phyloP scores from a whole-genome alignment of 2,113 vertebrate genomes.

The Ceyx melanurus region DNA sequence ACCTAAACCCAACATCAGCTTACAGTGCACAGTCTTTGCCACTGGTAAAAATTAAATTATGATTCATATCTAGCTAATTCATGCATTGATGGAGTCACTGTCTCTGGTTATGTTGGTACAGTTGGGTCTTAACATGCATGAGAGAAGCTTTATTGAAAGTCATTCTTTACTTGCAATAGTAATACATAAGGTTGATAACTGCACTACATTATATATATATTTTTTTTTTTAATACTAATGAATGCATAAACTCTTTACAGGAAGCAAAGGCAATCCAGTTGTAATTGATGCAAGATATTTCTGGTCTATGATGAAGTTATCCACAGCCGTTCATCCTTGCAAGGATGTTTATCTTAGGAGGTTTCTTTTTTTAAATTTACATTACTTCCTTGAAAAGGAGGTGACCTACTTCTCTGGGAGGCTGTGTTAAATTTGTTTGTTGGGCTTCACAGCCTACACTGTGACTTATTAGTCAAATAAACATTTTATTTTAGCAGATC shows the following conservation, averaged over 20 bases:
- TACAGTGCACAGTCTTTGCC: not conserved
- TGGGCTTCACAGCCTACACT: not conserved
- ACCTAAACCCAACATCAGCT: not conserved
- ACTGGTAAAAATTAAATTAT: not conserved
- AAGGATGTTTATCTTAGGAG: not conserved
- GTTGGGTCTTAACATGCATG: not conserved
- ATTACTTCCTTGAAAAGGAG: not conserved
- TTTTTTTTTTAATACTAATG: not conserved
- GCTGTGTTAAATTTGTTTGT: slow-evolving; percentile 24
- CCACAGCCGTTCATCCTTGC: not conserved
- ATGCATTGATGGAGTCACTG: not conserved
- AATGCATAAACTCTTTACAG: not conserved
- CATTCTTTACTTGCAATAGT: not conserved
- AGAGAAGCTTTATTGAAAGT: not conserved
- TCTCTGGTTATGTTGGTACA: not conserved
- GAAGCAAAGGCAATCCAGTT: not conserved
- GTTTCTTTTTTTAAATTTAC: not conserved
- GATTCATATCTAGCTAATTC: not conserved
- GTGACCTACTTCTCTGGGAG: slow-evolving; percentile 26
- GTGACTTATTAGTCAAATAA: not conserved
- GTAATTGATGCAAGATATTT: not conserved
- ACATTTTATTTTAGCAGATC: slow-evolving; percentile 8
- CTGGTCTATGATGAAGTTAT: not conserved
- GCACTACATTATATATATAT: not conserved
- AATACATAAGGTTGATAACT: not conserved